Percentiles rank a stretch among this genome's conserved stretches.
These are phyloP conservation scores for Pseudochromis fuscus DNA, from an alignment of 2,797 vertebrate genomes.

Conservation along the genomic window DNA sequence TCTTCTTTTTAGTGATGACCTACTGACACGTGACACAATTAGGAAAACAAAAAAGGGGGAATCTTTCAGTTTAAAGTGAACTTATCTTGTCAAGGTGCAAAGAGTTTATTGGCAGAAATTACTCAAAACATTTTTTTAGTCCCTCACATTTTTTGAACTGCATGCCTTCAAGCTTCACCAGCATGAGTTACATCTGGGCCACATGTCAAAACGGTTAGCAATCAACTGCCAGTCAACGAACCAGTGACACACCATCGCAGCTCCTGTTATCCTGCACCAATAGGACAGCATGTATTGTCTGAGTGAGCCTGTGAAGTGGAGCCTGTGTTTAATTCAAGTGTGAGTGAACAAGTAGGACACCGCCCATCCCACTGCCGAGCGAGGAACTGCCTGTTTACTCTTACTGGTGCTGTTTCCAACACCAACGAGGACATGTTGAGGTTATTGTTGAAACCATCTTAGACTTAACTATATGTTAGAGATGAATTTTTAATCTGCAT, in stretches of 20 bases:
- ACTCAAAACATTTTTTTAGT: constrained; percentile 60
- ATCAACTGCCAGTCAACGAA: constrained; percentile 57
- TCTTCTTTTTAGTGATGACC: constrained; percentile 26
- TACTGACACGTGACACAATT: constrained; percentile 22
- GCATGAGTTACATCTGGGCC: constrained; percentile 58
- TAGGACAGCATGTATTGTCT: background rate
- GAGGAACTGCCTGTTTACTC: constrained; percentile 11
- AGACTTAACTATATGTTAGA: constrained; percentile 11
- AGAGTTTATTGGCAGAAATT: constrained; percentile 51
- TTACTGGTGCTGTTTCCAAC: constrained; percentile 15
- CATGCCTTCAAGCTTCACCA: constrained; percentile 32
- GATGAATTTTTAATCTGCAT: constrained; percentile 50
- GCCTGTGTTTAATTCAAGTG: constrained; percentile 37
- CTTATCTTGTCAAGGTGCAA: constrained; percentile 45
- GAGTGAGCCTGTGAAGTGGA: background rate
- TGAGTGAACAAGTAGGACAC: constrained; percentile 45
- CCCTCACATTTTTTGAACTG: constrained; percentile 59
- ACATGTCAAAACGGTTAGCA: constrained; percentile 52
- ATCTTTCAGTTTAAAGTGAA: constrained; percentile 41
- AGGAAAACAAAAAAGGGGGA: constrained; percentile 15
- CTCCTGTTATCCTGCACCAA: constrained; percentile 17
- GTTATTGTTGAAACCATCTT: constrained; percentile 21
- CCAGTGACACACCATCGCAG: constrained; percentile 29
- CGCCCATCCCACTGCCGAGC: background rate
- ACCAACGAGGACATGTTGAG: constrained; percentile 15